Evolutionary conservation across 2,113 vertebrate genomes (phyloP).

Genomic region (Tympanuchus pallidicinctus): DNA sequence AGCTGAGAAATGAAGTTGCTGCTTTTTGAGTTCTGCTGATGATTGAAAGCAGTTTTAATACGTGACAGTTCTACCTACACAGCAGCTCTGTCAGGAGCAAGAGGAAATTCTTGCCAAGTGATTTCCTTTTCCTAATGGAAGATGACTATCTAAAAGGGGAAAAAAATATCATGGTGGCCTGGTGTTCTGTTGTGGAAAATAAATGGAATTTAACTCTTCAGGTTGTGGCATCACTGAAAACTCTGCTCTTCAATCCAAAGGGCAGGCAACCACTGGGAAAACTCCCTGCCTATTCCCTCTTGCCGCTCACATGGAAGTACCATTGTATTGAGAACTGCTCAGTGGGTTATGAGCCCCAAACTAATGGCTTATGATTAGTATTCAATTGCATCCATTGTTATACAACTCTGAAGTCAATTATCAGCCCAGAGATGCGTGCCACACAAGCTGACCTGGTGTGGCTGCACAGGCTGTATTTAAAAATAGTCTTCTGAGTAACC

Average conservation of each 20-base stretch:
- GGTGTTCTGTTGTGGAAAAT: neutral
- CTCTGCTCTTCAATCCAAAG: neutral
- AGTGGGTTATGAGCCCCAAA: neutral
- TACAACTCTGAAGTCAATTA: neutral
- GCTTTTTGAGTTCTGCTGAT: neutral
- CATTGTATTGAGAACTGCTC: neutral
- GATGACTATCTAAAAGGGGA: neutral
- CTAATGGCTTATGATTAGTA: neutral
- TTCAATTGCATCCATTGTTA: neutral
- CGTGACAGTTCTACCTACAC: constrained; percentile 35
- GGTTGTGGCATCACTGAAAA: neutral
- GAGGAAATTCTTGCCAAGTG: neutral
- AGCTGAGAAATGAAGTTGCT: neutral
- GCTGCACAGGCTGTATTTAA: neutral
- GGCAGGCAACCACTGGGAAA: neutral
- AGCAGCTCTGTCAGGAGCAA: constrained; percentile 17
- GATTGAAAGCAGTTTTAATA: constrained; percentile 31
- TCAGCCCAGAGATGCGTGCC: neutral
- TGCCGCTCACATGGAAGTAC: neutral
- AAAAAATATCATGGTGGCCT: neutral
- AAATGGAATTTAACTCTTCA: constrained; percentile 3
- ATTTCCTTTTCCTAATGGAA: neutral
- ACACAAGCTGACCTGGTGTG: neutral
- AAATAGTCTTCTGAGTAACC: neutral
- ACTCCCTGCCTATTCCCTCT: neutral